Evolutionary conservation across 2,113 vertebrate genomes (phyloP).

Genomic region (Dryoscopus gambensis): DNA sequence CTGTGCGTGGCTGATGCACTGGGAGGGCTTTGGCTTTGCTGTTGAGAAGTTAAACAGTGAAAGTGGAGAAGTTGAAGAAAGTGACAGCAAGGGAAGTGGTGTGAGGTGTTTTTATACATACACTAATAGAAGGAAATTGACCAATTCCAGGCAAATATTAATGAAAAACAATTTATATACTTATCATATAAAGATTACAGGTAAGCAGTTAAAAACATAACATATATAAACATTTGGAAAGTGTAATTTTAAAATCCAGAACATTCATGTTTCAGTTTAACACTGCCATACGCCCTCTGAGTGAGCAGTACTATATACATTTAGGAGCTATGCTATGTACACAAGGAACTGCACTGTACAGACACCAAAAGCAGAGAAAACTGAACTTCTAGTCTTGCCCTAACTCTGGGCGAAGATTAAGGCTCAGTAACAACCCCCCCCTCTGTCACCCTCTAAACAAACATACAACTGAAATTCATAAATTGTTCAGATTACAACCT

Average conservation of each 20-base stretch:
- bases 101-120: background rate
- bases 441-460: background rate
- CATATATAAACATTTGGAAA: background rate
- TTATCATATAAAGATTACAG: conserved; percentile 34
- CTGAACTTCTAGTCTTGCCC: background rate
- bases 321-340: background rate
- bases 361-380: background rate
- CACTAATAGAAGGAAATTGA: background rate
- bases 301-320: background rate
- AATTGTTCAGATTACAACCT: background rate
- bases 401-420: background rate
- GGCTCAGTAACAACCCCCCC: background rate
- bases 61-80: background rate
- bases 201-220: background rate
- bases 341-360: background rate
- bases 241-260: background rate
- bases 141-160: background rate
- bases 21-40: background rate
- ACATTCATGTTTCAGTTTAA: background rate
- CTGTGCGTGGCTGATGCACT: background rate
- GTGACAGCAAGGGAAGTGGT: background rate
- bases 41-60: background rate
- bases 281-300: background rate
- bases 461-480: background rate
- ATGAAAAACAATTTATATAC: conserved; percentile 34